Conservation (phyloP, 1,140 invertebrate genomes). For the Aphaenogaster ashmeadi region DNA sequence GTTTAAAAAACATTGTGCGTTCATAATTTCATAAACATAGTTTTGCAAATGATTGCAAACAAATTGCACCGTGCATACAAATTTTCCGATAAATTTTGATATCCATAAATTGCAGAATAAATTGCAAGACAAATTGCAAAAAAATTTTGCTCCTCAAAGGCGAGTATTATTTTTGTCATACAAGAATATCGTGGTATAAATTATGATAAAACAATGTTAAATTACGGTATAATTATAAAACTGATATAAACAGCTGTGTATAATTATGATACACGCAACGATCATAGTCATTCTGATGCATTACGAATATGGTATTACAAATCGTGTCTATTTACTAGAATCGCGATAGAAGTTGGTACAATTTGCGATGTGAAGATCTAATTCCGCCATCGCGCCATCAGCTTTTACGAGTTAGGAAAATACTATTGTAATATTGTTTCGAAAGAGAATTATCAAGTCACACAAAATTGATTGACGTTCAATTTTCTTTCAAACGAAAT, state of each 20-base stretch:
- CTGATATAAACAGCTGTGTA: not conserved
- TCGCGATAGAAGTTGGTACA: not conserved
- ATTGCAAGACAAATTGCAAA: not conserved
- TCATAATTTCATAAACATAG: not conserved
- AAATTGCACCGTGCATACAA: not conserved
- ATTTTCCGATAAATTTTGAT: not conserved
- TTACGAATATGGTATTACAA: constrained; percentile 1
- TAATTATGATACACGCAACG: constrained; percentile 8
- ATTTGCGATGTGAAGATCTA: not conserved
- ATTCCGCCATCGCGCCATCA: not conserved
- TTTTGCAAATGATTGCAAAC: not conserved
- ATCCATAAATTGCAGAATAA: not conserved
- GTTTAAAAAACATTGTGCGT: not conserved
- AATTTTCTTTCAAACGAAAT: constrained; percentile 11
- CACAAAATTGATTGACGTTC: constrained; percentile 1
- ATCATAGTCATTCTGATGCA: not conserved
- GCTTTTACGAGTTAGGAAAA: not conserved
- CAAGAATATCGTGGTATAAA: not conserved
- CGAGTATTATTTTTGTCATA: not conserved
- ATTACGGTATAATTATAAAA: no score
- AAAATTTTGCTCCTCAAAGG: not conserved
- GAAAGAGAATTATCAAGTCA: constrained; percentile 18
- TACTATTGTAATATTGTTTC: not conserved
- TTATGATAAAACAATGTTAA: not conserved
- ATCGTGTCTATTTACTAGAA: not conserved